Evolutionary conservation across 1,140 invertebrate species (phyloP).

Genomic region (Apis laboriosa): DNA sequence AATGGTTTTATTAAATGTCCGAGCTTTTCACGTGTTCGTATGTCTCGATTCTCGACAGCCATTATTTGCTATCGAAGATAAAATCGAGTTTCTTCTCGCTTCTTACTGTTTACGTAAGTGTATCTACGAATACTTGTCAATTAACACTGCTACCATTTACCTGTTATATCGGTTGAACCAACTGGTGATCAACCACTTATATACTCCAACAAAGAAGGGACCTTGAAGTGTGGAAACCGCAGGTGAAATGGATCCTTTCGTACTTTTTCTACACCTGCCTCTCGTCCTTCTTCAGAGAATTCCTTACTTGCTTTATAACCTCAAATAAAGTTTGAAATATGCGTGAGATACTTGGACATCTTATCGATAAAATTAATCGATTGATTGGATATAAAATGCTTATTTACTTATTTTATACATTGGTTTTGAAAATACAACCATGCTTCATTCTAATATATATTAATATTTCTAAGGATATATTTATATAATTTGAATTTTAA

Average conservation of each 20-base stretch:
- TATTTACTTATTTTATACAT: neutral
- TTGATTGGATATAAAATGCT: neutral
- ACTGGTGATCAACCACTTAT: conserved; percentile 9
- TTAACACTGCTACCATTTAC: conserved; percentile 42
- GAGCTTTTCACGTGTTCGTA: conserved; percentile 12
- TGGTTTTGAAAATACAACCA: neutral
- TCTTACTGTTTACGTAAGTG: conserved; percentile 39
- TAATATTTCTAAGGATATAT: too few species aligned
- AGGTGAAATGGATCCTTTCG: conserved; percentile 48
- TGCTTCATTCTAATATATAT: too few species aligned
- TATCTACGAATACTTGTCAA: conserved; percentile 10
- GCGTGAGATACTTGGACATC: neutral
- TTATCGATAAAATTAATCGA: neutral
- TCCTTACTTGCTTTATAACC: neutral
- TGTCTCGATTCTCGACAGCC: conserved; percentile 30
- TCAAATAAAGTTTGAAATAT: neutral
- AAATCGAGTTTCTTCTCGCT: conserved; percentile 9
- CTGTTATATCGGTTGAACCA: conserved; percentile 36
- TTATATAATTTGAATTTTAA: too few species aligned
- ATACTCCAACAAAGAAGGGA: neutral
- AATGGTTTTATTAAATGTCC: conserved; percentile 54
- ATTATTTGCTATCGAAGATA: neutral
- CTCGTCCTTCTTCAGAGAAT: conserved; percentile 43
- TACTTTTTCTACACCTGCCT: conserved; percentile 42
- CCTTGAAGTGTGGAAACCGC: conserved; percentile 42